Base-by-base conservation (phyloP, 2,797 vertebrate species). In the Peromyscus eremicus region DNA sequence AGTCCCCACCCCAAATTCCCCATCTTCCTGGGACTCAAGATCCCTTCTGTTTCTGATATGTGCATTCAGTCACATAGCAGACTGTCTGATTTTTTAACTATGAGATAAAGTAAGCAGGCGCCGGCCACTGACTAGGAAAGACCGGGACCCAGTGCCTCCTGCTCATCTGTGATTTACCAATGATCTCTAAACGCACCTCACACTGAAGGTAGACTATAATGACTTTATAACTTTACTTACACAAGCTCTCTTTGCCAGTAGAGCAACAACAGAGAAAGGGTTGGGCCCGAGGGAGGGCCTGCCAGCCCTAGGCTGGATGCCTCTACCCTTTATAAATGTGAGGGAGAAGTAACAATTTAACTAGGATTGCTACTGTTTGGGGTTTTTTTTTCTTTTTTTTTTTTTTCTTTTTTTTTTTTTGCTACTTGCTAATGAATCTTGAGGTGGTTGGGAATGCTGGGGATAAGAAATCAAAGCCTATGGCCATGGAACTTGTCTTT, bases 401-500 rank as follows among this genome's bases (percentile, higher is more conserved):
- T 49, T 12, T 49, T 12, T 49, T 52, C n/a, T n/a, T n/a, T n/a
- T 57, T 75, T 49, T 12, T 49, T 12, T 49, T 52, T 52, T 52
- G 11, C 49, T 34, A 6, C 77, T 93, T 76, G 37, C n/a, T 32
- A 57, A 8, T 27, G 10, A 52, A 29, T 64, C 23, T 25, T 5
- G 3, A 37, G 12, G 66, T 25, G 19, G 2, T 17, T 27, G 27
- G 70, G 34, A 55, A 29, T 34, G 21, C 43, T 27, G 34, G 55
- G 55, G 17, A 10, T 49, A 57, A 62, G 49, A 76, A 55, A 40
- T 43, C 8, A 34, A n/a, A 87, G 19, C 73, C 49, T 6, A 5
- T 1, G 2, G 49, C 3, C 16, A 0, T 37, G 40, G n/a, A 4
- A 0, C 2, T 76, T 49, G 6, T 49, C 49, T 75, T 23, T 80